Evolutionary conservation across 2,888 invertebrate species (phyloP).

Genomic region (Tetragonula carbonaria): DNA sequence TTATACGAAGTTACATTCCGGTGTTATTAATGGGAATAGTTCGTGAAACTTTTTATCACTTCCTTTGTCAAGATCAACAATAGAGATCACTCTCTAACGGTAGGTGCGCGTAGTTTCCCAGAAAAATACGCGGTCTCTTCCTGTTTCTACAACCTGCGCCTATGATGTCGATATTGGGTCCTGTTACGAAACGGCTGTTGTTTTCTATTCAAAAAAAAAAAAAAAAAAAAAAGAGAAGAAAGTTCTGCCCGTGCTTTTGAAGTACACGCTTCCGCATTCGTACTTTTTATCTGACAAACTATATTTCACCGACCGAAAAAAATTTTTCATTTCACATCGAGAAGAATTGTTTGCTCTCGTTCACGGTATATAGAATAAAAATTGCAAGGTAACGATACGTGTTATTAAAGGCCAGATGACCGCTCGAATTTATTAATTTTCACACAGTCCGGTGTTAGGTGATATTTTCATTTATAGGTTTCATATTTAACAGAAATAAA

Average conservation of each 20-base stretch:
- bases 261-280: constrained; percentile 4
- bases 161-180: constrained; percentile 5
- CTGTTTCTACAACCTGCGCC: not conserved
- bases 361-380: not conserved
- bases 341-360: not conserved
- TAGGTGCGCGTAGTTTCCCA: not conserved
- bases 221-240: not conserved
- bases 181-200: constrained; percentile 20
- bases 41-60: not conserved
- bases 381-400: not conserved
- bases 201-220: not conserved
- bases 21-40: not conserved
- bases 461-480: too few species aligned
- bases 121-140: constrained; percentile 1
- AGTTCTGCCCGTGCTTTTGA: constrained; percentile 13
- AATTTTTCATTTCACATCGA: constrained; percentile 1
- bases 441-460: too few species aligned
- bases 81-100: not conserved
- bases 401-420: not conserved
- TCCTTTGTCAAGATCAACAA: not conserved
- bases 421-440: not conserved
- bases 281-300: constrained; percentile 23
- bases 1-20: not conserved
- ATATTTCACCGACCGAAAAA: constrained; percentile 4
- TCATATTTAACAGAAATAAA: too few species aligned